Base-by-base conservation (phyloP, 35 echinoderm and acorn worm species). In the Ptychodera flava region DNA sequence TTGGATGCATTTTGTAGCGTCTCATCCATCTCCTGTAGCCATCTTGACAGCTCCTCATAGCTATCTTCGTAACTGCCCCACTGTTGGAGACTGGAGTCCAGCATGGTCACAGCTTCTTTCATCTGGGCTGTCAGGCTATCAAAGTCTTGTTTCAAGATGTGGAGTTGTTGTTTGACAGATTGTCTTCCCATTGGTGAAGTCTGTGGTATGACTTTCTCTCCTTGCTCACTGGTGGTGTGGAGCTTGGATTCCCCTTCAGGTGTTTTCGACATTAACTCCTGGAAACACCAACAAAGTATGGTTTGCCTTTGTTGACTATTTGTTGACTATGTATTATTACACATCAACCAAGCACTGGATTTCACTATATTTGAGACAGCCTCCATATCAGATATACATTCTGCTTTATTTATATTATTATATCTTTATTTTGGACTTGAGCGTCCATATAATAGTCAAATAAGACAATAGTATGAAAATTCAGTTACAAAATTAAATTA, bases 221-320 rank as follows among this genome's bases (percentile, higher is more conserved):
- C 82, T 38, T 93, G 92, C 33, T 88, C 87, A 37, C 85, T 82
- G 30, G 81, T 31, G 6, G 79, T 35, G 28, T 90, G 38, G 12
- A 90, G 79, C n/a, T 90, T 85, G 31, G 84, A 16, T 38, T 93
- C 88, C 0, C 92, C 92, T 16, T 93, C 92, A 77, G 92, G 85
- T 82, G 89, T 31, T 16, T 33, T 77, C 16, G 83, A 83, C 33
- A 90, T 77, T 37, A 93, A 36, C 32, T 80, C 88, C 92, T 93
- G n/a, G n/a, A n/a, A n/a, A n/a, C n/a, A n/a, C n/a, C n/a, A n/a
- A n/a, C n/a, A n/a, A n/a, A n/a, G n/a, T n/a, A n/a, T n/a, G n/a
- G n/a, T n/a, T n/a, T n/a, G n/a, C n/a, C n/a, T n/a, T n/a, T n/a
- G n/a, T n/a, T n/a, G n/a, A n/a, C n/a, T n/a, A n/a, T n/a, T n/a